Evolutionary conservation across 2,888 invertebrate genomes (phyloP).

Genomic region (Hypercompe scribonia): DNA sequence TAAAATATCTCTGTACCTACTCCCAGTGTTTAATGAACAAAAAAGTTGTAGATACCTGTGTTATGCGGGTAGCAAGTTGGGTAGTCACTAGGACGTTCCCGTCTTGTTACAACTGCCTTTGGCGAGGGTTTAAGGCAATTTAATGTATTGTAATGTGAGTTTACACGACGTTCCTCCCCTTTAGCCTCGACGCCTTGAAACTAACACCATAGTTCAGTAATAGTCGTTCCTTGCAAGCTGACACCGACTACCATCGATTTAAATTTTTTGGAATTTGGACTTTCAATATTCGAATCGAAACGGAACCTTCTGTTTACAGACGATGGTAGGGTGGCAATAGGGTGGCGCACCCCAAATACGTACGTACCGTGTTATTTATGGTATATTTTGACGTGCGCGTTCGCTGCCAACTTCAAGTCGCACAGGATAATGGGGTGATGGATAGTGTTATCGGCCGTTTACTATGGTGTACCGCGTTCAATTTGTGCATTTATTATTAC

Average conservation of each 20-base stretch:
- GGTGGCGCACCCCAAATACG: constrained; percentile 72
- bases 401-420: constrained; percentile 82
- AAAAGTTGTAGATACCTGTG: constrained; percentile 73
- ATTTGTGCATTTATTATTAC: constrained; percentile 71
- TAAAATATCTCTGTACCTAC: background rate
- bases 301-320: constrained; percentile 60
- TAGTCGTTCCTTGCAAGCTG: constrained; percentile 54
- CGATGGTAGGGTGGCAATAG: constrained; percentile 68
- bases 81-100: constrained; percentile 63
- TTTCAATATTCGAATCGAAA: constrained; percentile 61
- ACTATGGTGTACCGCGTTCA: constrained; percentile 76
- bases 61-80: constrained; percentile 64
- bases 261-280: constrained; percentile 56
- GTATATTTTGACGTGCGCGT: constrained; percentile 84
- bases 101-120: constrained; percentile 65
- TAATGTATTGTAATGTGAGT: constrained; percentile 78
- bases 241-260: constrained; percentile 65
- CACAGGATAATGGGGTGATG: constrained; percentile 83
- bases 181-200: constrained; percentile 56
- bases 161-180: constrained; percentile 64
- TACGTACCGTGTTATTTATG: constrained; percentile 82
- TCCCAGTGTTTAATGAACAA: constrained; percentile 65
- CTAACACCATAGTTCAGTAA: constrained; percentile 60
- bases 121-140: constrained; percentile 73
- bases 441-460: constrained; percentile 85